Percentiles rank a stretch among this genome's conserved stretches.
These are phyloP conservation scores for Hippasteria phrygiana DNA, from an alignment of 53 echinoderm and acorn worm species.

Conservation along the genomic window DNA sequence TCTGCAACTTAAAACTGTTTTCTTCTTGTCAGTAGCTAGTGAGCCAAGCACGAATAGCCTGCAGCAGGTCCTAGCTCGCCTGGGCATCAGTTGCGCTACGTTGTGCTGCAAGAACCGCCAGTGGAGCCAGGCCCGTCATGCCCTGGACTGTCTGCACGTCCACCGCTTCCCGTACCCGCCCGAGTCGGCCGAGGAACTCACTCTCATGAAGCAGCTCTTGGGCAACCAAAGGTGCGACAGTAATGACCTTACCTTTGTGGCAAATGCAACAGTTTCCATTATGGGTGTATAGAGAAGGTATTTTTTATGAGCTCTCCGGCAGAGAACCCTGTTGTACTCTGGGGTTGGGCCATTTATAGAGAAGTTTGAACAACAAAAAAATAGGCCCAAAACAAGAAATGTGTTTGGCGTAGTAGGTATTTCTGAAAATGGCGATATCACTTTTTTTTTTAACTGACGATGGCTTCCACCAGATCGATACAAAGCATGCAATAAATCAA, in stretches of 20 bases:
- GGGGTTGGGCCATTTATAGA: too few relatives aligned
- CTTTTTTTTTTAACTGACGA: too few relatives aligned
- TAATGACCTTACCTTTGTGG: not conserved
- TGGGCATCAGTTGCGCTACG: constrained; percentile 27
- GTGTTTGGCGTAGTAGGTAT: too few relatives aligned
- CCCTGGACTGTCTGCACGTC: constrained; percentile 20
- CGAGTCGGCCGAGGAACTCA: not conserved
- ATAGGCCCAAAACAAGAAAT: too few relatives aligned
- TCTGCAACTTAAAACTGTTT: not conserved
- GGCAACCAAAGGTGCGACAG: not conserved
- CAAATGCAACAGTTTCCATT: too few relatives aligned
- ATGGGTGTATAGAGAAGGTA: not conserved
- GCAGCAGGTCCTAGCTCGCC: constrained; percentile 22
- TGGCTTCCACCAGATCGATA: too few relatives aligned
- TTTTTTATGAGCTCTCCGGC: too few relatives aligned
- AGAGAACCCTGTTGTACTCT: too few relatives aligned
- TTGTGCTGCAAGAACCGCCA: constrained; percentile 1
- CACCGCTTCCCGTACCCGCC: constrained; percentile 16
- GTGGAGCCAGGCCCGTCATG: constrained; percentile 23
- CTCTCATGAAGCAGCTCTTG: not conserved
- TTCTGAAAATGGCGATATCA: too few relatives aligned
- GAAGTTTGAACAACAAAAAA: too few relatives aligned
- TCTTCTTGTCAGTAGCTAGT: not conserved
- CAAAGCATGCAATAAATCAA: too few relatives aligned
- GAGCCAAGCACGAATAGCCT: not conserved